Evolutionary conservation across 2,797 vertebrate genomes (phyloP).

Genomic region (Pelobates cultripes): DNA sequence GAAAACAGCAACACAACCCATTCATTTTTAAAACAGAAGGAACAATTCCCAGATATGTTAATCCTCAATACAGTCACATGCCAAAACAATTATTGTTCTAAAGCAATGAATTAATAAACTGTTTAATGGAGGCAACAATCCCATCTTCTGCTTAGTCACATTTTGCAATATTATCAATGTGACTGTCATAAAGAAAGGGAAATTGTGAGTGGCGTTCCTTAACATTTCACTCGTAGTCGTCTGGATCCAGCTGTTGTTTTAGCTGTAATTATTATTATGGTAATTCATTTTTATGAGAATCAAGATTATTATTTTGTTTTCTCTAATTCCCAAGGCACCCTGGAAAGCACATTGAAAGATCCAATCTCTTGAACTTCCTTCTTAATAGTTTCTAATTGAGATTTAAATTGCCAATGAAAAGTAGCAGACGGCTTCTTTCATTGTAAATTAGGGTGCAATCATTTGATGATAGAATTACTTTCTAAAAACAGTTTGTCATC

Average conservation of each 20-base stretch:
- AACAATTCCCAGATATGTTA: too few relatives aligned
- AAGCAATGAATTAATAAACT: background rate
- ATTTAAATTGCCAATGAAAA: slow-evolving; percentile 45
- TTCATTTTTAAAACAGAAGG: too few relatives aligned
- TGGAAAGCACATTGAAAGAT: slow-evolving; percentile 67
- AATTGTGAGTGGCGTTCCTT: slow-evolving; percentile 55
- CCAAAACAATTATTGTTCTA: background rate
- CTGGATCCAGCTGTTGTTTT: slow-evolving; percentile 70
- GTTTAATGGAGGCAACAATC: background rate
- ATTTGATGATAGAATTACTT: slow-evolving; percentile 23
- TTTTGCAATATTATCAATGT: background rate
- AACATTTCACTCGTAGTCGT: slow-evolving; percentile 58
- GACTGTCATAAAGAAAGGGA: slow-evolving; percentile 22
- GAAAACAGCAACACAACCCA: too few relatives aligned
- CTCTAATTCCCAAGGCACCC: slow-evolving; percentile 68
- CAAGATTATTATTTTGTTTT: slow-evolving; percentile 75
- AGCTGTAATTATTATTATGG: slow-evolving; percentile 74
- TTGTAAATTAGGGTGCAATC: slow-evolving; percentile 18
- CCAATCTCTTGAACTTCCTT: slow-evolving; percentile 70
- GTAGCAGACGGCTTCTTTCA: slow-evolving; percentile 35
- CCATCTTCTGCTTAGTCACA: background rate
- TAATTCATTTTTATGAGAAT: slow-evolving; percentile 75
- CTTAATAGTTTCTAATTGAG: slow-evolving; percentile 62
- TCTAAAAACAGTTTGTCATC: background rate
- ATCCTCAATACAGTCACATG: too few relatives aligned